Base-by-base conservation (phyloP, 2,113 vertebrate genomes). In the Anolis sagrei region DNA sequence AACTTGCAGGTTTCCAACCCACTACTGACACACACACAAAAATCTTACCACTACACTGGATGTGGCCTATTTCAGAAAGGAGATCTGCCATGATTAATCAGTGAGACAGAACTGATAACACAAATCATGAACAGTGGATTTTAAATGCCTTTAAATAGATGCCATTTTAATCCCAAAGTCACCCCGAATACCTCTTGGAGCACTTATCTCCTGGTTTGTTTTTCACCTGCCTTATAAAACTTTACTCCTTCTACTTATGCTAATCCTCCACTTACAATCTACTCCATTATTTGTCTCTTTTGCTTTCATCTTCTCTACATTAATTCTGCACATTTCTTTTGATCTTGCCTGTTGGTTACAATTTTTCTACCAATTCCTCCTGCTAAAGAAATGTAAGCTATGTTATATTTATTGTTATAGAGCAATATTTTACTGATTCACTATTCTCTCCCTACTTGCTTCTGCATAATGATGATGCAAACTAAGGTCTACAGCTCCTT, bases 241-340 rank as follows among this genome's bases (percentile, higher is more conserved):
- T 81, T 81, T 70, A 93, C 90, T 90, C 79, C 88, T 91, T 92
- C 70, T 88, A 88, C 91, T 95, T 92, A 93, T 88, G 91, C 86
- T 95, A 94, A 88, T 92, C 89, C 90, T 91, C 78, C 81, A 91
- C 68, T 89, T 93, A 92, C 36, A 78, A 93, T 79, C 80, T 93
- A 93, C 80, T 81, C 85, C 49, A 93, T 92, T 93, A 91, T 90
- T 91, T 72, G 0, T 66, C 86, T 91, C 87, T 89, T 89, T 93
- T 88, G 87, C 89, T 94, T 93, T 93, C 89, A 94, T 92, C 90
- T 92, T 91, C 91, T 92, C 70, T 76, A 89, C 90, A 90, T 93
- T 93, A 93, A 93, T 93, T 94, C 89, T 76, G 58, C 84, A 70
- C 82, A 91, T 82, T 0, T 36, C 89, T 93, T 93, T 91, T 94